Evolutionary conservation across 35 echinoderm and acorn worm species (phyloP), one percentile per base, ranked within the genome.

Genomic region (Eucidaris tribuloides): DNA sequence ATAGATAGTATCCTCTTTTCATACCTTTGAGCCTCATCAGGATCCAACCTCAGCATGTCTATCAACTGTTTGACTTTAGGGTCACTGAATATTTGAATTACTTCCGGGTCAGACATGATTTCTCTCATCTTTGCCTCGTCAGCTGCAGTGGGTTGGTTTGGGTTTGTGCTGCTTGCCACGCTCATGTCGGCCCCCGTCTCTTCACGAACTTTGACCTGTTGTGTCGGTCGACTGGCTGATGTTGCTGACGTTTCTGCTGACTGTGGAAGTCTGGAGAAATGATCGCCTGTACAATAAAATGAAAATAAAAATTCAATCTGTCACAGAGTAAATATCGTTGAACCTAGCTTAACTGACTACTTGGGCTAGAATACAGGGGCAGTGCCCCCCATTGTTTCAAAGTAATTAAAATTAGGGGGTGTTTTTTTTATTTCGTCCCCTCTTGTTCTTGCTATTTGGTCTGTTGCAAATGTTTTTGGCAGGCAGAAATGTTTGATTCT

Each of bases 81-180:
- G 76, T 99, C 91, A n/a, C 42, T 38, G 36, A 99, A 62, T 20
- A 82, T 71, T 42, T 89, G 50, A 22, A 38, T 24, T 0, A 99
- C 83, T 45, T 99, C 82, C 24, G 96, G 90, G 32, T 99, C 80
- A 36, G 82, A 55, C 24, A 99, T 31, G 11, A 99, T 93, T 27
- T 90, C 78, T 61, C 82, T 70, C 87, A 99, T 99, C 83, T 76
- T 72, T 57, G 71, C 65, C 55, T 90, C 83, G 42, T 99, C 96
- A 3, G 81, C 79, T 0, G 91, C 85, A 9, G 90, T 99, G 31
- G 83, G 65, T 58, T 90, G 86, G 13, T 86, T 86, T 18, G 90
- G 87, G 46, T 93, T 77, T 2, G 82, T 93, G 77, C 89, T 97
- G 79, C 93, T 96, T 30, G 78, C 80, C 2, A 90, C 87, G 0